These are phyloP conservation scores for Gracilinanus agilis DNA, from an alignment of 2,113 vertebrate species.

Conservation along the genomic window DNA sequence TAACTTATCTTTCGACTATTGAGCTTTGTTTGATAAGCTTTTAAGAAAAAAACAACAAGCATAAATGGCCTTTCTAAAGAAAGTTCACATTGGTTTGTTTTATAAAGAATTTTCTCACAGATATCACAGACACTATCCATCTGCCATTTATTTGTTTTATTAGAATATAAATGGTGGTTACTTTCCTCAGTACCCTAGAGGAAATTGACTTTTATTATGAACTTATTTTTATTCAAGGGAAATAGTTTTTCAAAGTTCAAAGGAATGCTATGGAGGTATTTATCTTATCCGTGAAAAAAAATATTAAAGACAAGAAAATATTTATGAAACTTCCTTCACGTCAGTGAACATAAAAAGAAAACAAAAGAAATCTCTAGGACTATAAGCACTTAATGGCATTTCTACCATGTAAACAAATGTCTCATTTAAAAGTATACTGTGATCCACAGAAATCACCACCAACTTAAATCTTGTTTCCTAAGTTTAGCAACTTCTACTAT, in stretches of 20 bases:
- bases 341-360: background rate
- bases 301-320: background rate
- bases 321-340: background rate
- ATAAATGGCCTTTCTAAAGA: conserved; percentile 16
- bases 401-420: background rate
- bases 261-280: background rate
- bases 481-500: too few species aligned
- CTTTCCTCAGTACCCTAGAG: conserved; percentile 1
- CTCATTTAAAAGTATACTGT: background rate
- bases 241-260: background rate
- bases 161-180: background rate
- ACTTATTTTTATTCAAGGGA: background rate
- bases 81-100: conserved; percentile 2
- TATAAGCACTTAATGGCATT: background rate
- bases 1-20: conserved; percentile 13
- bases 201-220: background rate
- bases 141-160: conserved; percentile 13
- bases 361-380: background rate
- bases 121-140: background rate
- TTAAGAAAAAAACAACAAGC: conserved; percentile 15
- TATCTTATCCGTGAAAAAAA: background rate
- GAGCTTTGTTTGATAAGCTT: conserved; percentile 4
- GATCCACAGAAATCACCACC: background rate
- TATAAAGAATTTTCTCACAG: background rate
- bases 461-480: too few species aligned